Evolutionary conservation across 35 echinoderm and acorn worm genomes (phyloP).

Genomic region (Strongylocentrotus purpuratus): DNA sequence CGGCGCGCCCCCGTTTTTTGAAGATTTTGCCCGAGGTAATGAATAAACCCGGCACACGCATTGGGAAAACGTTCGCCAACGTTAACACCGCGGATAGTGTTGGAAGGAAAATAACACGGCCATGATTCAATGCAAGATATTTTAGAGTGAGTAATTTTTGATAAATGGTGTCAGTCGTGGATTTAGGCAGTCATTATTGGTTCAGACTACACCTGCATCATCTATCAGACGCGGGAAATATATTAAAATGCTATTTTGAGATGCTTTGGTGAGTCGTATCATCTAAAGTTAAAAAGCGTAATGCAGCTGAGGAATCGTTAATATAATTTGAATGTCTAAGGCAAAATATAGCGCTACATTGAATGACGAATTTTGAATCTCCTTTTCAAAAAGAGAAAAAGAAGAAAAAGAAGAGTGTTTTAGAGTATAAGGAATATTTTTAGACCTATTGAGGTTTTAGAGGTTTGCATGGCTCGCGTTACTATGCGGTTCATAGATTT

Average conservation of each 20-base stretch:
- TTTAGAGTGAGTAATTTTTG: not conserved
- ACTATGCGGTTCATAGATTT: too few relatives aligned
- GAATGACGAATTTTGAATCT: not conserved
- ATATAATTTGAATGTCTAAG: too few relatives aligned
- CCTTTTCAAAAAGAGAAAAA: not conserved
- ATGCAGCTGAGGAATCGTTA: not conserved
- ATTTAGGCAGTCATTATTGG: not conserved
- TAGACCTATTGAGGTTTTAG: too few relatives aligned
- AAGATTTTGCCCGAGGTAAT: constrained; percentile 16
- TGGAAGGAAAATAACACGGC: not conserved
- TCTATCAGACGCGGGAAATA: not conserved
- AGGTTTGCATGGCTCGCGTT: too few relatives aligned
- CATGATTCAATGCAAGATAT: not conserved
- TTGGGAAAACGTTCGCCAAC: not conserved
- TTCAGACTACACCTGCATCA: not conserved
- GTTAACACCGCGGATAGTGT: constrained; percentile 7
- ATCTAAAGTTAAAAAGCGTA: not conserved
- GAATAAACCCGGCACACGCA: not conserved
- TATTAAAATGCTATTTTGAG: not conserved
- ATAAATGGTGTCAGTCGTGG: not conserved
- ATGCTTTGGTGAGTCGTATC: not conserved
- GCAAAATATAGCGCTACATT: not conserved
- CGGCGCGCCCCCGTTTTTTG: not conserved
- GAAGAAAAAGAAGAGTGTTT: too few relatives aligned
- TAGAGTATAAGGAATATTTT: too few relatives aligned